Evolutionary conservation across 2,888 invertebrate genomes (phyloP).

Genomic region (Pyrocoelia pectoralis): DNA sequence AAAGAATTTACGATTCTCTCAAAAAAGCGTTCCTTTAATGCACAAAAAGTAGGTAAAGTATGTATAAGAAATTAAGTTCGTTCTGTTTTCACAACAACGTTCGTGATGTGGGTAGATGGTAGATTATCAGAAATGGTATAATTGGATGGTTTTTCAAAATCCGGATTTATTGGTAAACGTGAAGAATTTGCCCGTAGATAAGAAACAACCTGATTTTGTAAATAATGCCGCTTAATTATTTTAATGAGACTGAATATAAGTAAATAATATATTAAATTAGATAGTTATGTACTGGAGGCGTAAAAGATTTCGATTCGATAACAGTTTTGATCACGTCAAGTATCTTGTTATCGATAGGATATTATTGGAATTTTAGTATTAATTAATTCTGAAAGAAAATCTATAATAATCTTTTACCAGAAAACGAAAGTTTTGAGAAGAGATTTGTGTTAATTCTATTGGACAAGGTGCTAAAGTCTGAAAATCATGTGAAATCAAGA

Average conservation of each 20-base stretch:
- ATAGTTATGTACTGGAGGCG: neutral
- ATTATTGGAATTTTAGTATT: neutral
- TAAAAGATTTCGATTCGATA: neutral
- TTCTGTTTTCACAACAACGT: neutral
- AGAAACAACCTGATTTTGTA: conserved; percentile 1
- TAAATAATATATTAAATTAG: neutral
- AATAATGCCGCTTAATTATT: conserved; percentile 3
- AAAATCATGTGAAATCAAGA: no score
- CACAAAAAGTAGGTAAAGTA: neutral
- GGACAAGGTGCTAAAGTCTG: no score
- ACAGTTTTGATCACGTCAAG: neutral
- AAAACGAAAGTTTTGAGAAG: no score
- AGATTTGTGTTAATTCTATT: no score
- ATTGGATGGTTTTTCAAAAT: neutral
- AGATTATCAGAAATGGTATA: conserved; percentile 4
- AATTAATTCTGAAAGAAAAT: no score
- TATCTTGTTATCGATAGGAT: neutral
- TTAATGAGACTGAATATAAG: conserved; percentile 9
- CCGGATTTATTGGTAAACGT: neutral
- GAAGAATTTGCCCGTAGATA: conserved; percentile 2
- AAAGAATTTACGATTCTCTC: no score
- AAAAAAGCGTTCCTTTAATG: neutral
- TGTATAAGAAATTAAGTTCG: neutral
- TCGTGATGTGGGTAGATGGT: neutral
- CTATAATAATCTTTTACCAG: no score